A percentile compares a stretch with the other conserved stretches of the same genome.
Evolutionary conservation across 53 echinoderm and acorn worm genomes (phyloP).

Genomic region (Apostichopus leukothele): DNA sequence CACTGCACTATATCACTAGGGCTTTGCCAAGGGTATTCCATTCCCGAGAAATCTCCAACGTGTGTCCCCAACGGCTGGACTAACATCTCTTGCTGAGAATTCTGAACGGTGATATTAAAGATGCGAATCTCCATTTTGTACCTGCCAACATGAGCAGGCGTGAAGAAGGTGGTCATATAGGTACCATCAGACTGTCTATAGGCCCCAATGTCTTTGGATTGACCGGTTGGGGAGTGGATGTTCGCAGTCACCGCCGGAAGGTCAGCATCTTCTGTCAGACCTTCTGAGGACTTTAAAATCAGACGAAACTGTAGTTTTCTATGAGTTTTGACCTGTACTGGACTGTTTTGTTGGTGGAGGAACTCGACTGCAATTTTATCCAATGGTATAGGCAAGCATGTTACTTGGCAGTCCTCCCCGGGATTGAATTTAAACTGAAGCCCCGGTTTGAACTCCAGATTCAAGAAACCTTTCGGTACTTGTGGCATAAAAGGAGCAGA

Average conservation of each 20-base stretch:
- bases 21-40: conserved; percentile 44
- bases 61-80: conserved; percentile 30
- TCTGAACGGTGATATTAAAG: conserved; percentile 38
- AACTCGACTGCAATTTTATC: conserved; percentile 34
- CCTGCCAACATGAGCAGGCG: conserved; percentile 41
- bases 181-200: conserved; percentile 34
- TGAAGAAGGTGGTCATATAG: conserved; percentile 39
- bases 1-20: conserved; percentile 46
- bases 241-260: conserved; percentile 37
- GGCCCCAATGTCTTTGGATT: conserved; percentile 35
- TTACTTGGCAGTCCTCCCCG: conserved; percentile 12
- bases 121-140: conserved; percentile 46
- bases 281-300: neutral
- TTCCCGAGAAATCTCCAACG: neutral
- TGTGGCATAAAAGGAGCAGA: neutral
- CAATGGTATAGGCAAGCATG: conserved; percentile 17
- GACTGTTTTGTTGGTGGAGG: neutral
- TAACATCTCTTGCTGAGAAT: conserved; percentile 37
- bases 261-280: neutral
- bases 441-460: conserved; percentile 36
- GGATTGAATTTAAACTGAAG: conserved; percentile 26
- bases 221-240: conserved; percentile 45
- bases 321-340: conserved; percentile 43
- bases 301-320: conserved; percentile 36
- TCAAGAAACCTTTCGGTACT: conserved; percentile 21